Conservation (phyloP, 1,140 invertebrate genomes). For the Harlomillsia oculata region DNA sequence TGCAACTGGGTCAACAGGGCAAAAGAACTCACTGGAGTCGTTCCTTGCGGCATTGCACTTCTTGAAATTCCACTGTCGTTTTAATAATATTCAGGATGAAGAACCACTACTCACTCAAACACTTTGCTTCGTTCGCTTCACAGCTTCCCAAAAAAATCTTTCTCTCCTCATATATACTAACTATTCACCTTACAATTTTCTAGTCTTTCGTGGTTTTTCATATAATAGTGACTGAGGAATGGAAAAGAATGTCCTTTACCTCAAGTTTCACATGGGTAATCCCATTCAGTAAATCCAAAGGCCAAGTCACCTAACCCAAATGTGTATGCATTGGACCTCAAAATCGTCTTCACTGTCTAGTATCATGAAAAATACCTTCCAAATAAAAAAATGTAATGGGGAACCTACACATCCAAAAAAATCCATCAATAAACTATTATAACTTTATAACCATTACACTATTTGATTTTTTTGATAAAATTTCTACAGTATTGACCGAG, state of each 20-base stretch:
- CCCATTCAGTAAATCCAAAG: conserved; percentile 1
- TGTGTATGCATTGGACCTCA: not conserved
- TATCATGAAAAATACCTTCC: not conserved
- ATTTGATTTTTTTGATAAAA: too few relatives aligned
- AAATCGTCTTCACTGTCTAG: not conserved
- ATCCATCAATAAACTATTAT: not conserved
- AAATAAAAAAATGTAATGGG: not conserved
- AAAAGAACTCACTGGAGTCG: conserved; percentile 12
- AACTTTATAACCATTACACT: not conserved
- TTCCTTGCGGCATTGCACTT: conserved; percentile 16
- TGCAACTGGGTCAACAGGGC: conserved; percentile 22
- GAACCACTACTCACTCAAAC: not conserved
- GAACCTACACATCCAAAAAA: not conserved
- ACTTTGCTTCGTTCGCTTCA: too few relatives aligned
- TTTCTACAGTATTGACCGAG: too few relatives aligned
- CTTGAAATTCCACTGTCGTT: conserved; percentile 14
- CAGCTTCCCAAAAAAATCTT: too few relatives aligned
- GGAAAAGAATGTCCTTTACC: conserved; percentile 7
- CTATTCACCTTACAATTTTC: too few relatives aligned
- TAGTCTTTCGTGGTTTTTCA: too few relatives aligned
- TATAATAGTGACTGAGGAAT: too few relatives aligned
- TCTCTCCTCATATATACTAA: too few relatives aligned
- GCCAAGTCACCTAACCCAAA: not conserved
- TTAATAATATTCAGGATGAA: not conserved
- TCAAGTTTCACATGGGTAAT: conserved; percentile 12